Conservation (phyloP, 2,888 invertebrate species). For the Lypha dubia region DNA sequence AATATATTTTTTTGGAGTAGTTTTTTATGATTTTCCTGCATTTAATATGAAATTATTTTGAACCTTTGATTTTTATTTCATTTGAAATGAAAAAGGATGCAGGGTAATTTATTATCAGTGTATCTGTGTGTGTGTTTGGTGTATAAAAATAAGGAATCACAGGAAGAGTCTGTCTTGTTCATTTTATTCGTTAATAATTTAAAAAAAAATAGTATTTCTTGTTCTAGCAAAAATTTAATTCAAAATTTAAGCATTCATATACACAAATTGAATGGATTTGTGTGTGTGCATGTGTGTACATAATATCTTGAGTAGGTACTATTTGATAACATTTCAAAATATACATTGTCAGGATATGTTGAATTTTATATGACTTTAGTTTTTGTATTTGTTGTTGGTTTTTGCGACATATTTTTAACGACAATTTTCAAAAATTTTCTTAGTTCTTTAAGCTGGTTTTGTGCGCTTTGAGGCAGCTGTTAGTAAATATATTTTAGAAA, state of each 20-base stretch:
- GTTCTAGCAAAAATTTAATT: slow-evolving; percentile 37
- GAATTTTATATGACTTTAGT: slow-evolving; percentile 57
- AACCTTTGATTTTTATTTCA: slow-evolving; percentile 26
- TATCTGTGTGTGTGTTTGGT: background rate
- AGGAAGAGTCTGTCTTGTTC: slow-evolving; percentile 50
- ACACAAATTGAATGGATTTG: slow-evolving; percentile 8
- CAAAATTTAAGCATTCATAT: slow-evolving; percentile 6
- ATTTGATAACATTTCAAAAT: slow-evolving; percentile 62
- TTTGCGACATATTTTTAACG: slow-evolving; percentile 40
- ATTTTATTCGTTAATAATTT: slow-evolving; percentile 22
- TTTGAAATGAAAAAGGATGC: slow-evolving; percentile 3
- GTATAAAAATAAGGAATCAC: slow-evolving; percentile 37
- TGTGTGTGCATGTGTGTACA: slow-evolving; percentile 33
- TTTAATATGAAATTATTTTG: slow-evolving; percentile 34
- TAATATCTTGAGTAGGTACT: slow-evolving; percentile 34
- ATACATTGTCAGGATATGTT: slow-evolving; percentile 58
- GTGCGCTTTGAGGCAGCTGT: slow-evolving; percentile 18
- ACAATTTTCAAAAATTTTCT: slow-evolving; percentile 31
- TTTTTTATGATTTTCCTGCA: slow-evolving; percentile 14
- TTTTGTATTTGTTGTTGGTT: slow-evolving; percentile 18
- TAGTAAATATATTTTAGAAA: background rate
- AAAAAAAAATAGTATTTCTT: slow-evolving; percentile 2
- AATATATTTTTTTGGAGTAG: background rate
- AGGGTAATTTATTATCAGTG: background rate
- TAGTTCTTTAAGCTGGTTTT: slow-evolving; percentile 16